Conservation (phyloP, 2,797 vertebrate species). For the Melanotaenia parkinsoni region DNA sequence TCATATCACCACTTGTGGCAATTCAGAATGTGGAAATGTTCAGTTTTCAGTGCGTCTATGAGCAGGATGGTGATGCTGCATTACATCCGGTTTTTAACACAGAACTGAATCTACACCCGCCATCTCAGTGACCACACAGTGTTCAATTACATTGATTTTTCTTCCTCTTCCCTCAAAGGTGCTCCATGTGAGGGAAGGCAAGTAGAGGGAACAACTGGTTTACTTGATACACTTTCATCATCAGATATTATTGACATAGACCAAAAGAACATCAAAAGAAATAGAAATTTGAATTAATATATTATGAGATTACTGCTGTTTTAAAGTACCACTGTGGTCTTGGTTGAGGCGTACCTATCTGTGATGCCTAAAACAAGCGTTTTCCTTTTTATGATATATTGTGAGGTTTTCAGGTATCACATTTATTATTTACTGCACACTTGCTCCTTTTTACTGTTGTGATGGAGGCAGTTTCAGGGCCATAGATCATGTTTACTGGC, state of each 20-base stretch:
- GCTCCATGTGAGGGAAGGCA: not conserved
- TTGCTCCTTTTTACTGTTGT: slow-evolving; percentile 5
- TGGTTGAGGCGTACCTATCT: not conserved
- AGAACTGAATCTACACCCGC: slow-evolving; percentile 30
- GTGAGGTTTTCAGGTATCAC: not conserved
- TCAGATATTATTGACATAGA: slow-evolving; percentile 24
- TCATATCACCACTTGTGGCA: slow-evolving; percentile 15
- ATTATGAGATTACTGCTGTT: slow-evolving; percentile 10
- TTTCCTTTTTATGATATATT: slow-evolving; percentile 5
- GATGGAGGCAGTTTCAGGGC: slow-evolving; percentile 18
- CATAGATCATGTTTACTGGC: slow-evolving; percentile 20
- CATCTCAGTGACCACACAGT: slow-evolving; percentile 45
- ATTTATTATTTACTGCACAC: slow-evolving; percentile 1
- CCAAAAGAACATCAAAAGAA: slow-evolving; percentile 2
- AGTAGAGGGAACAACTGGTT: slow-evolving; percentile 20
- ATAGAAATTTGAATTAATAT: slow-evolving; percentile 8
- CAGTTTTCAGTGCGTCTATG: not conserved
- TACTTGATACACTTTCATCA: slow-evolving; percentile 9
- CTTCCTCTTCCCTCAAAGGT: slow-evolving; percentile 29
- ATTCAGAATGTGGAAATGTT: slow-evolving; percentile 14
- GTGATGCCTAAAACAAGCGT: slow-evolving; percentile 4
- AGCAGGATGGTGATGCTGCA: slow-evolving; percentile 34
- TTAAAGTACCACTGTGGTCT: not conserved
- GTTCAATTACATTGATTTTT: slow-evolving; percentile 59
- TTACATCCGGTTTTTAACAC: slow-evolving; percentile 39